These are phyloP conservation scores for Parazoanthus atlanticus DNA, from an alignment of 92 coral and sea anemone species.

Conservation along the genomic window DNA sequence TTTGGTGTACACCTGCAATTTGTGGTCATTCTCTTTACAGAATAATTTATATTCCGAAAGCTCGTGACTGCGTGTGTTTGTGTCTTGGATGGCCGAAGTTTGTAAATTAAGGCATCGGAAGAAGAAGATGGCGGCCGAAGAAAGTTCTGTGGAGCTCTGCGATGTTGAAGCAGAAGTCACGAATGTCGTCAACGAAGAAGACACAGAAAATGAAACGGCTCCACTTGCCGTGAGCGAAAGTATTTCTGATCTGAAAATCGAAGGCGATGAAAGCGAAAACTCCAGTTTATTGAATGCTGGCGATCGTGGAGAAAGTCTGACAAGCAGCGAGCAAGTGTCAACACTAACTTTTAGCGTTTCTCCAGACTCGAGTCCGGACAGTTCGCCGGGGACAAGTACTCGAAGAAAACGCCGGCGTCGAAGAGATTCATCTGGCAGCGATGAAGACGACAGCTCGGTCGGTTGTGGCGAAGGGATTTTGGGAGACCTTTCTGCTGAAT, in stretches of 20 bases:
- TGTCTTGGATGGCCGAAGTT: constrained; percentile 39
- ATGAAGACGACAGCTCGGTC: constrained; percentile 28
- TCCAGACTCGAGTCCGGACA: constrained; percentile 33
- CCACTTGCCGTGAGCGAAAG: constrained; percentile 41
- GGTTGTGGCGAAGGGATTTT: constrained; percentile 46
- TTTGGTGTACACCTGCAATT: constrained; percentile 40
- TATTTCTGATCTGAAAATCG: constrained; percentile 37
- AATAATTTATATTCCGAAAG: constrained; percentile 27
- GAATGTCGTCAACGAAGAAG: background rate
- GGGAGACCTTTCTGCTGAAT: constrained; percentile 42
- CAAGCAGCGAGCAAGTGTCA: constrained; percentile 30
- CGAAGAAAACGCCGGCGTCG: constrained; percentile 10
- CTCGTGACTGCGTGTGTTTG: constrained; percentile 28
- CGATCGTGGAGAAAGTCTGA: constrained; percentile 27
- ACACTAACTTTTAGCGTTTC: constrained; percentile 32
- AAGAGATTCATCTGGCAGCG: constrained; percentile 14
- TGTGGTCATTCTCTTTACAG: constrained; percentile 18
- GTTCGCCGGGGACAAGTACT: constrained; percentile 25
- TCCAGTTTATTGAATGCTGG: constrained; percentile 32
- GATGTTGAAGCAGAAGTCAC: constrained; percentile 27
- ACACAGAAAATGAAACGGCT: constrained; percentile 21
- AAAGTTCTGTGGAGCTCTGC: constrained; percentile 33
- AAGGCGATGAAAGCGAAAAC: constrained; percentile 37
- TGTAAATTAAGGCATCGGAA: constrained; percentile 36
- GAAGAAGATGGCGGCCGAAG: constrained; percentile 38